Base-by-base conservation (phyloP, 2,113 vertebrate species). In the Athene cunicularia region DNA sequence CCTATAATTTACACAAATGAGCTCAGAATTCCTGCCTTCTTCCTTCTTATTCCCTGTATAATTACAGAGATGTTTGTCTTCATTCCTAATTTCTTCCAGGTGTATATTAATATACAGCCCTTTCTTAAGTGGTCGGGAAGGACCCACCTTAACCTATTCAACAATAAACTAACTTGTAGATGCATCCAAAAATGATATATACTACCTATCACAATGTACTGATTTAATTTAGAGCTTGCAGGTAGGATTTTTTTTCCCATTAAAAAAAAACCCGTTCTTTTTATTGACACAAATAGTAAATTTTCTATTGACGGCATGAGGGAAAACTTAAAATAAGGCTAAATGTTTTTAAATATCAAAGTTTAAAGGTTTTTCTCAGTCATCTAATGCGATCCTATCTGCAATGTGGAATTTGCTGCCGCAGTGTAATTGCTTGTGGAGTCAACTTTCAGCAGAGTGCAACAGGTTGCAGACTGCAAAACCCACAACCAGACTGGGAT, bases 141-240 rank as follows among this genome's bases (percentile, higher is more conserved):
- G 82, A 94, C 24, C 43, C 6, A 18, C 13, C 17, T 87, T 96
- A 53, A 74, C 23, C 23, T 83, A 77, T 45, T 27, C 9, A 24
- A 22, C 39, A 49, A 32, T 24, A 52, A 71, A 82, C 21, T 63
- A 26, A 26, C 14, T 56, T 53, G 52, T 5, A 33, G 76, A 64
- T 33, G 49, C 53, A 90, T 63, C 70, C 67, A 88, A 84, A 55
- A 18, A 47, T 85, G 14, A 41, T 45, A 37, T 56, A 77, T 32
- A n/a, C 79, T 79, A 39, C 26, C 60, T 64, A 43, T 88, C 30
- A 53, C 15, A 72, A 85, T 8, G 43, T 27, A 72, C 50, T 47
- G 52, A 62, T 94, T 83, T 88, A 93, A 67, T 93, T 85, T 91
- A 92, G 91, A 97, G 60, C 43, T 91, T 86, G 79, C 85, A 81